Evolutionary conservation across 37 sponge, comb jelly and placozoan species (phyloP).

Genomic region (Crambe crambe): DNA sequence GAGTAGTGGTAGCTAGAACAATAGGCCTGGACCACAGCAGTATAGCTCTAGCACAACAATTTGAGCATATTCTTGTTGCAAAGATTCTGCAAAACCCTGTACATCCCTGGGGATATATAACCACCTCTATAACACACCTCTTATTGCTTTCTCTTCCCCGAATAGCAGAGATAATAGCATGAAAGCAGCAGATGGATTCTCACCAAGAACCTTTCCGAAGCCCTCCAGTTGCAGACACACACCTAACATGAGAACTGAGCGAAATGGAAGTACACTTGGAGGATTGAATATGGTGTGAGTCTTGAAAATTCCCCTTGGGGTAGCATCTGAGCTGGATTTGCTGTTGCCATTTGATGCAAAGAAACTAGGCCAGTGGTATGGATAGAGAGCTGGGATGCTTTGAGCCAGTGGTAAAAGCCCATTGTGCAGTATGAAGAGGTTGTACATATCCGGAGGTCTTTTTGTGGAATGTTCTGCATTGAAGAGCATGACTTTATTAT

Average conservation of each 20-base stretch:
- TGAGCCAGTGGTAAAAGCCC: constrained; percentile 40
- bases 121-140: too few species aligned
- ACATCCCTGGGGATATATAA: too few species aligned
- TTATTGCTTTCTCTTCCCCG: constrained; percentile 33
- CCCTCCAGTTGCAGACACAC: constrained; percentile 53
- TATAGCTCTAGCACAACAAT: too few species aligned
- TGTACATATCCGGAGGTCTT: constrained; percentile 16
- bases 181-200: constrained; percentile 17
- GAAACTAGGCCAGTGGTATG: constrained; percentile 46
- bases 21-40: too few species aligned
- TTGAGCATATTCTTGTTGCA: too few species aligned
- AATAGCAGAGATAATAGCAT: constrained; percentile 60
- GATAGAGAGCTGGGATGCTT: constrained; percentile 63
- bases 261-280: constrained; percentile 43
- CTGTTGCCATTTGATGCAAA: background rate
- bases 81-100: too few species aligned
- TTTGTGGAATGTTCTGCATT: background rate
- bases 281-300: constrained; percentile 19
- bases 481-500: background rate
- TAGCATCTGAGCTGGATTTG: background rate
- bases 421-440: constrained; percentile 31
- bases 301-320: background rate
- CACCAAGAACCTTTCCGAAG: constrained; percentile 24
- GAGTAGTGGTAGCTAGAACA: too few species aligned
- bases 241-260: constrained; percentile 63